phyloP scores from a whole-genome alignment of 2,113 vertebrate species.

The Vimba vimba region DNA sequence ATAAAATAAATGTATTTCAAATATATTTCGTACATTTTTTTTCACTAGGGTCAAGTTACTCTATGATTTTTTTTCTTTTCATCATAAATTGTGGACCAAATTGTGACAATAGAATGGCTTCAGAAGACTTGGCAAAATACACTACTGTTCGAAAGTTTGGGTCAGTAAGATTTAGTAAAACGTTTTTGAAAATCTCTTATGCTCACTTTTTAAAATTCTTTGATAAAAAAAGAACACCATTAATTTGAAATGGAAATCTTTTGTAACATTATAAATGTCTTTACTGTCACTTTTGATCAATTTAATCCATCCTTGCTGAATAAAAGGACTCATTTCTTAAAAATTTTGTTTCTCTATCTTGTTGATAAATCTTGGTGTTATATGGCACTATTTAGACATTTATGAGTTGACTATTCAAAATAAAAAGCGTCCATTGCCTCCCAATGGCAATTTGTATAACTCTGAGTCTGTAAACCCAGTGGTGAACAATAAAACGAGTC shows the following conservation, averaged over 20 bases:
- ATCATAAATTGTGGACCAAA: too few relatives aligned
- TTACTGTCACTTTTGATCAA: not conserved
- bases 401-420: slow-evolving; percentile 1
- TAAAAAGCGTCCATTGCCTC: slow-evolving; percentile 5
- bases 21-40: too few relatives aligned
- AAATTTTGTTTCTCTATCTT: slow-evolving; percentile 6
- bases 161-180: too few relatives aligned
- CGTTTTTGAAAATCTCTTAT: too few relatives aligned
- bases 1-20: too few relatives aligned
- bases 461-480: not conserved
- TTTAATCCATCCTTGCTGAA: not conserved
- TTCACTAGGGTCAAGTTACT: too few relatives aligned
- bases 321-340: not conserved
- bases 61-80: too few relatives aligned
- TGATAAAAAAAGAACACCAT: not conserved
- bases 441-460: not conserved
- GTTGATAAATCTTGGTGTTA: not conserved
- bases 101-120: too few relatives aligned
- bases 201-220: too few relatives aligned
- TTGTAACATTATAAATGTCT: not conserved
- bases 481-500: slow-evolving; percentile 5
- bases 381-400: not conserved
- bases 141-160: too few relatives aligned
- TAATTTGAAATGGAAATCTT: not conserved
- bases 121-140: too few relatives aligned